These are phyloP conservation scores for Echinops telfairi DNA, from an alignment of 2,113 vertebrate species.

Conservation along the genomic window DNA sequence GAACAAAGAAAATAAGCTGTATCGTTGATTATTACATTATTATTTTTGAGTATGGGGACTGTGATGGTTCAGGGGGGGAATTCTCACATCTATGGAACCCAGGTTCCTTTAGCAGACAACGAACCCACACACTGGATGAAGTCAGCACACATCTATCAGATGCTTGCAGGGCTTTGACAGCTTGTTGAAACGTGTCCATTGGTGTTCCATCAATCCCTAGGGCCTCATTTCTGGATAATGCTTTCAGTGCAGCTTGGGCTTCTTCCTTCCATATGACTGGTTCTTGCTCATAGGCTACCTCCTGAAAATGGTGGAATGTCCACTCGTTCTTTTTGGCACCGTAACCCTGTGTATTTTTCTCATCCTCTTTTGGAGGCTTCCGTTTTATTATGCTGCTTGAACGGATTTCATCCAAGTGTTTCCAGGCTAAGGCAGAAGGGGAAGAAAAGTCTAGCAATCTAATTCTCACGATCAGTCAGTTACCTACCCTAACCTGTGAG, in stretches of 20 bases:
- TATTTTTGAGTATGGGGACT: not conserved
- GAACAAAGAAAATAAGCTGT: not conserved
- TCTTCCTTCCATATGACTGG: no score
- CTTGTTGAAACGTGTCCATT: no score
- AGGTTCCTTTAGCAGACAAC: not conserved
- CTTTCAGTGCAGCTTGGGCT: no score
- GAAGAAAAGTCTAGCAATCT: not conserved
- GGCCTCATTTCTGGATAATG: no score
- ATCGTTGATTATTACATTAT: no score
- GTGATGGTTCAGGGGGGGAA: not conserved
- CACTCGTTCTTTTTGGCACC: no score
- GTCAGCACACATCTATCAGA: not conserved
- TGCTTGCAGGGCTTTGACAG: no score
- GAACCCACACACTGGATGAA: not conserved
- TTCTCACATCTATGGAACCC: not conserved
- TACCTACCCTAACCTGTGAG: not conserved
- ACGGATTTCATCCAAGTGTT: not conserved
- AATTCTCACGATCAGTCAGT: not conserved
- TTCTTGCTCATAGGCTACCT: no score
- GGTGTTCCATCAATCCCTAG: no score
- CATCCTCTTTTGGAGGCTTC: not conserved
- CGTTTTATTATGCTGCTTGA: not conserved
- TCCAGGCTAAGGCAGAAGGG: not conserved
- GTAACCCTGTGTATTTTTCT: no score
- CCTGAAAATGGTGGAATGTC: no score